Base-by-base conservation (phyloP, 2,113 vertebrate genomes). In the Maccullochella peelii region DNA sequence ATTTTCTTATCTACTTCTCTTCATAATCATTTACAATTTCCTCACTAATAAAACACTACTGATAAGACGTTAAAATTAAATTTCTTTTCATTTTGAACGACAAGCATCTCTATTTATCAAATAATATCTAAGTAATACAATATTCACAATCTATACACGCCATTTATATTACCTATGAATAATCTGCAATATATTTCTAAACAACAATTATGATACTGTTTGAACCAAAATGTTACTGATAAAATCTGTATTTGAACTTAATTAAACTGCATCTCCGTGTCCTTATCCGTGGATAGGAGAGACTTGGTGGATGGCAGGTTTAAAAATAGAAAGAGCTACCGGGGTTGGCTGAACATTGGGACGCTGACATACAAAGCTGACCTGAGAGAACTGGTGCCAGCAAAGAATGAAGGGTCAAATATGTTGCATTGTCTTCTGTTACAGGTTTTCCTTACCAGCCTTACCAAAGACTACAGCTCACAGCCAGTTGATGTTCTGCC, bases 291-390 rank as follows among this genome's bases (percentile, higher is more conserved):
- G 69, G 36, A 44, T 15, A 33, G 38, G 1, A 63, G 49, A 61
- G 49, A 59, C 59, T n/a, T 59, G 38, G 42, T 27, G 30, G 25
- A 40, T 36, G 47, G n/a, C 47, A 33, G 6, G 40, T 67, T 25
- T 83, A 85, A 82, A 87, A 82, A 79, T 84, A 86, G 79, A 72
- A 76, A 20, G 23, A 36, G 75, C 54, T 23, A 15, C 23, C n/a
- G 30, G 27, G 30, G 25, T 47, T 58, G 47, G 23, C 65, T 61
- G 36, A 55, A 79, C 52, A 3, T 72, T 8, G 21, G 11, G 42
- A 25, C 49, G 25, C 21, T 65, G 83, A 57, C 61, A 72, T 21
- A 54, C 42, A 67, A 54, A 73, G 18, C 33, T 33, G 25, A 66
- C 38, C 44, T 14, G 38, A 79, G 40, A 72, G 38, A 50, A 44